phyloP scores from a whole-genome alignment of 1,140 invertebrate species.

The Lucilia sericata region DNA sequence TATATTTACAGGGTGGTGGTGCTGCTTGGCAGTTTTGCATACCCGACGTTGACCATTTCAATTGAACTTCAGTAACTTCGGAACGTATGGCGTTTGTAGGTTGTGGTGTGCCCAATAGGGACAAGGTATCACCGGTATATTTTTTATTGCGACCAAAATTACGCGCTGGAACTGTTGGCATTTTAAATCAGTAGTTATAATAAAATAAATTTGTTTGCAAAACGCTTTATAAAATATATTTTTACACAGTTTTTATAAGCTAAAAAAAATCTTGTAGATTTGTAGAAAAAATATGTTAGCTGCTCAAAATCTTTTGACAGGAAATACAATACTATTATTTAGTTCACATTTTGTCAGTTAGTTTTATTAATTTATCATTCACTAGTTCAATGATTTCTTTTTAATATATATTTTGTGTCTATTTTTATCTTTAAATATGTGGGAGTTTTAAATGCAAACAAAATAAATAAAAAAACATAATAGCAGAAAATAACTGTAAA shows the following conservation, averaged over 20 bases:
- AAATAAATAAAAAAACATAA: not conserved
- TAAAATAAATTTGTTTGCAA: not conserved
- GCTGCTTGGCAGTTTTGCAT: conserved; percentile 61
- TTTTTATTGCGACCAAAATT: conserved; percentile 50
- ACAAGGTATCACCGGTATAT: conserved; percentile 20
- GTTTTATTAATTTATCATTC: too few relatives aligned
- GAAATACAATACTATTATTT: too few relatives aligned
- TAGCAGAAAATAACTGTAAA: conserved; percentile 35
- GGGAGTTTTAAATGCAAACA: not conserved
- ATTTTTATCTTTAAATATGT: too few relatives aligned
- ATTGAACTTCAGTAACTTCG: conserved; percentile 59
- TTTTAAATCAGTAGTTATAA: conserved; percentile 39
- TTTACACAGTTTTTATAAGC: not conserved
- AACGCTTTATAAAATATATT: not conserved
- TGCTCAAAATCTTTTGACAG: too few relatives aligned
- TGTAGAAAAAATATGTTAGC: too few relatives aligned
- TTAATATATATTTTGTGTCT: too few relatives aligned
- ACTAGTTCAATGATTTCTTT: too few relatives aligned
- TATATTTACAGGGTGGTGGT: conserved; percentile 62
- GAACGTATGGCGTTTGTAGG: conserved; percentile 49
- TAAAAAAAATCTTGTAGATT: too few relatives aligned
- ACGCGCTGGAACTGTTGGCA: conserved; percentile 63
- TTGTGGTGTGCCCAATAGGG: conserved; percentile 10
- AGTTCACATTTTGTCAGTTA: too few relatives aligned
- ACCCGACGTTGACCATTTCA: conserved; percentile 56